Conservation (phyloP, 2,888 invertebrate genomes). For the Himalopsyche japonica region DNA sequence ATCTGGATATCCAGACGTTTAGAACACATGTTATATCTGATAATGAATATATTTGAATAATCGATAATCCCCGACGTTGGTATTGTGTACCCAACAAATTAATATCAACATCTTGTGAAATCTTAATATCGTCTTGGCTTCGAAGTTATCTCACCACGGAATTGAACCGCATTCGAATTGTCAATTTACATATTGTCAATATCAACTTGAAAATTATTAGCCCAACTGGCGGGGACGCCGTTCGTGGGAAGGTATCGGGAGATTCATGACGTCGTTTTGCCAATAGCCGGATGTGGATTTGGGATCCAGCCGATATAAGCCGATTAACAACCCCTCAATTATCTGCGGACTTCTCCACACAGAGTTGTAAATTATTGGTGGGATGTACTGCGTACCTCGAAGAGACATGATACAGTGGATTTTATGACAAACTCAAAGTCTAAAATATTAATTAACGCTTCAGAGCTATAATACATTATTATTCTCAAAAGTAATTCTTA, state of each 20-base stretch:
- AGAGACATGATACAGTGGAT: background rate
- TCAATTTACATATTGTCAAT: slow-evolving; percentile 40
- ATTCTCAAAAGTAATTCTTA: too few species aligned
- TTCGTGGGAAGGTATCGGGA: slow-evolving; percentile 6
- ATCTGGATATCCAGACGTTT: background rate
- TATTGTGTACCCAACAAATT: background rate
- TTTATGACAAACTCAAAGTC: background rate
- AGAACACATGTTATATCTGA: background rate
- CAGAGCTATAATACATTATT: too few species aligned
- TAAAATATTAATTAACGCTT: background rate
- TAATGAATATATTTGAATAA: background rate
- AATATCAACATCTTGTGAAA: background rate
- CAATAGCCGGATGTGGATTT: slow-evolving; percentile 22
- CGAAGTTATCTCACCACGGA: background rate
- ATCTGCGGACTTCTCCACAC: slow-evolving; percentile 15
- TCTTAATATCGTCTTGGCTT: background rate
- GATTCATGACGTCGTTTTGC: slow-evolving; percentile 15
- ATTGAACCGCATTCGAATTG: slow-evolving; percentile 29
- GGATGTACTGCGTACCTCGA: background rate
- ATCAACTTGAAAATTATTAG: slow-evolving; percentile 27
- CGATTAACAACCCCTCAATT: slow-evolving; percentile 39
- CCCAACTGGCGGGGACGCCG: slow-evolving; percentile 1
- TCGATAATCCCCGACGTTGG: background rate
- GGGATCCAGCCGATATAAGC: slow-evolving; percentile 37
- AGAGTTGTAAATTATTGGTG: background rate